Conservation (phyloP, 2,113 vertebrate genomes). For the Nanorana parkeri region DNA sequence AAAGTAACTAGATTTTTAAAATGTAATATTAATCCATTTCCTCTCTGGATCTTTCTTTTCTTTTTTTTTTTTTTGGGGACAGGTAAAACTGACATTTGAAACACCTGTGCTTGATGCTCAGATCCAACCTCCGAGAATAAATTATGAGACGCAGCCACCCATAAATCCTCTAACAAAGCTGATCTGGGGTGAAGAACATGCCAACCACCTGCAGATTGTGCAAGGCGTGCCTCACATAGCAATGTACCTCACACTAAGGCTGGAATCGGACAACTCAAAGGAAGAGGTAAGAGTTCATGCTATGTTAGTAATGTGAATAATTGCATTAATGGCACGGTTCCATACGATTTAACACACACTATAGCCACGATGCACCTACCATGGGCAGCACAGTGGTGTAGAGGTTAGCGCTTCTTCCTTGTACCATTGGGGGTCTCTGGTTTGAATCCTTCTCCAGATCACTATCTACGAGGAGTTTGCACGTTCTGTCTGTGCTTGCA, state of each 20-base stretch:
- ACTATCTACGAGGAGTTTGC: too few relatives aligned
- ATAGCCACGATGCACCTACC: too few relatives aligned
- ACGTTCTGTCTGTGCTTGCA: too few relatives aligned
- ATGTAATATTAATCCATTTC: neutral
- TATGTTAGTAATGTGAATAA: too few relatives aligned
- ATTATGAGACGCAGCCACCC: slow-evolving; percentile 64
- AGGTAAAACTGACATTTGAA: slow-evolving; percentile 94
- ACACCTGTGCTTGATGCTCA: slow-evolving; percentile 70
- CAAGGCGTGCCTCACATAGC: slow-evolving; percentile 80
- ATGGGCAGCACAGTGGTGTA: too few relatives aligned
- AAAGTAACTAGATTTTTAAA: too few relatives aligned
- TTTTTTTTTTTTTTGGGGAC: too few relatives aligned
- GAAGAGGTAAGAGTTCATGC: slow-evolving; percentile 83
- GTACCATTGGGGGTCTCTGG: too few relatives aligned
- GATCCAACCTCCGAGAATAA: slow-evolving; percentile 61
- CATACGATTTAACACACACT: too few relatives aligned
- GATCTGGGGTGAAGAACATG: slow-evolving; percentile 82
- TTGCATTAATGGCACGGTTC: too few relatives aligned
- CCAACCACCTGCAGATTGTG: slow-evolving; percentile 74
- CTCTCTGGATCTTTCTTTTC: slow-evolving; percentile 3
- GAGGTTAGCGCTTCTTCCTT: too few relatives aligned
- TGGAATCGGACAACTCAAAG: slow-evolving; percentile 80
- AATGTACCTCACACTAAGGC: slow-evolving; percentile 89
- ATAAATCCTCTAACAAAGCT: slow-evolving; percentile 84
- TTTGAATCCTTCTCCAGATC: too few relatives aligned